These are phyloP conservation scores for Rhagoletis zephyria DNA, from an alignment of 1,140 invertebrate species.

Conservation along the genomic window DNA sequence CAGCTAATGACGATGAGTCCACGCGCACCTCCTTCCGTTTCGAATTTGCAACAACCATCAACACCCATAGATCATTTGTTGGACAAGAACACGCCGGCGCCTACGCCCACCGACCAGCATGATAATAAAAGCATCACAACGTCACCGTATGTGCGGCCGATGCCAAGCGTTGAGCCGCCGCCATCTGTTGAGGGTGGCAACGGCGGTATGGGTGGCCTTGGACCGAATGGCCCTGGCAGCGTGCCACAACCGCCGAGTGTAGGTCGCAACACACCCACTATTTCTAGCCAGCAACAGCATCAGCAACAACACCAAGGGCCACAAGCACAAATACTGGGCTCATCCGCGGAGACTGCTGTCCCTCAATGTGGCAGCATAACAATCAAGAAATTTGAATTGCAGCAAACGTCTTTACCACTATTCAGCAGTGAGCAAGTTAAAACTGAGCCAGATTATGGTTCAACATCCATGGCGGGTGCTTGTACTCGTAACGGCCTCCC, in stretches of 20 bases:
- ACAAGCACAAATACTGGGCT: conserved; percentile 49
- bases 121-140: conserved; percentile 72
- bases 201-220: conserved; percentile 8
- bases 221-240: conserved; percentile 48
- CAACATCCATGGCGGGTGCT: not conserved
- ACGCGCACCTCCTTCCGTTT: conserved; percentile 69
- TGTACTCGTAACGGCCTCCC: conserved; percentile 18
- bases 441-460: not conserved
- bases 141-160: conserved; percentile 70
- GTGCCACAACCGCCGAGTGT: conserved; percentile 56
- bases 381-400: conserved; percentile 70
- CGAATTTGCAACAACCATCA: conserved; percentile 71
- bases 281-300: conserved; percentile 56
- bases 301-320: conserved; percentile 58
- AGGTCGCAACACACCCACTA: conserved; percentile 54
- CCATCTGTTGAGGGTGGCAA: conserved; percentile 63
- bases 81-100: conserved; percentile 72
- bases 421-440: conserved; percentile 55
- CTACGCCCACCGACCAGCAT: conserved; percentile 72
- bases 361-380: conserved; percentile 63
- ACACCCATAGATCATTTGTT: conserved; percentile 72
- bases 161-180: conserved; percentile 70
- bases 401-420: conserved; percentile 57
- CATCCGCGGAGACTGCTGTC: not conserved
- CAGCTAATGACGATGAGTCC: conserved; percentile 70